Conservation (phyloP, 1,140 invertebrate genomes). For the Meloidogyne floridensis region DNA sequence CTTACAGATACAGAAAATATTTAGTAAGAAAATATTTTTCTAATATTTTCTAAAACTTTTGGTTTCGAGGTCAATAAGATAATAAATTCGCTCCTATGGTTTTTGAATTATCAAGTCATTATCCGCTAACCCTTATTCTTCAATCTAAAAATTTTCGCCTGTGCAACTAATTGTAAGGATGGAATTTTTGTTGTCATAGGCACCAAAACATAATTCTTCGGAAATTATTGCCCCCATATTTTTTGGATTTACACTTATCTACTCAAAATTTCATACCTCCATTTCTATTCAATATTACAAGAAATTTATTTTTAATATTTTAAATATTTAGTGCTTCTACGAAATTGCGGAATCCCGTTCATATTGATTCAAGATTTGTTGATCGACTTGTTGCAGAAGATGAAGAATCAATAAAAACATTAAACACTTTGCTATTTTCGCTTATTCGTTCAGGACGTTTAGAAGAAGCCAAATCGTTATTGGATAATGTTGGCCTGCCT, state of each 20-base stretch:
- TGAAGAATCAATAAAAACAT: constrained; percentile 11
- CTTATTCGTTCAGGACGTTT: constrained; percentile 40
- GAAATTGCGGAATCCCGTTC: constrained; percentile 13
- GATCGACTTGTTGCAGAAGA: constrained; percentile 31
- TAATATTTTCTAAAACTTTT: neutral
- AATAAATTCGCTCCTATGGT: too few relatives aligned
- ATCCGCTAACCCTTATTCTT: too few relatives aligned
- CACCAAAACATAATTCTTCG: too few relatives aligned
- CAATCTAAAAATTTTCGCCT: too few relatives aligned
- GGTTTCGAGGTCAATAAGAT: too few relatives aligned
- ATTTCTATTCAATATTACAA: too few relatives aligned
- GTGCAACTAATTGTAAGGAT: too few relatives aligned
- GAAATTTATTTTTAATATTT: neutral
- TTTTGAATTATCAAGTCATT: too few relatives aligned
- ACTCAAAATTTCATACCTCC: too few relatives aligned
- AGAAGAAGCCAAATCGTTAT: constrained; percentile 28
- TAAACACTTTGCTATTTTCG: constrained; percentile 32
- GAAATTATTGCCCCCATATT: too few relatives aligned
- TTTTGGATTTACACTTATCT: too few relatives aligned
- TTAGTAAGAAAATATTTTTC: constrained; percentile 8
- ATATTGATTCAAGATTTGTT: constrained; percentile 33
- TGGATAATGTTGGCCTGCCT: constrained; percentile 32
- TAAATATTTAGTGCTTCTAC: constrained; percentile 25
- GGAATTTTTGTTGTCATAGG: too few relatives aligned
- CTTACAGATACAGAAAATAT: constrained; percentile 17